Percentiles rank a stretch among this genome's conserved stretches.
These are phyloP conservation scores for Meandrusa payeni DNA, from an alignment of 2,888 invertebrate genomes.

Conservation along the genomic window DNA sequence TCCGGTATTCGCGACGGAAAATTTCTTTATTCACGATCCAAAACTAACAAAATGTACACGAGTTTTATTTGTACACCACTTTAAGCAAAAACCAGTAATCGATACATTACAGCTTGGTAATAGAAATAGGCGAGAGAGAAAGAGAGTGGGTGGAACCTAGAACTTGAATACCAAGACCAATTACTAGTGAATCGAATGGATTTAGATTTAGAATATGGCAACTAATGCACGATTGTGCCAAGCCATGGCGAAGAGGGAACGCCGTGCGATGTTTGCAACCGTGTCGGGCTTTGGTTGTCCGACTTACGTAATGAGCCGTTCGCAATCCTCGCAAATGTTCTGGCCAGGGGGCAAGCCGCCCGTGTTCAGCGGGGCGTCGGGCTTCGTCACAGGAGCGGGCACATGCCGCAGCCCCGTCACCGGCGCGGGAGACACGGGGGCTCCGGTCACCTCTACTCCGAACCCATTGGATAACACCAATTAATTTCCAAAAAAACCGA, in stretches of 20 bases:
- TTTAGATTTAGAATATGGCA: neutral
- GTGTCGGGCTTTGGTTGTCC: conserved; percentile 83
- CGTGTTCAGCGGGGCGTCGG: conserved; percentile 82
- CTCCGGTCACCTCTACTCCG: conserved; percentile 51
- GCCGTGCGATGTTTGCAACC: conserved; percentile 78
- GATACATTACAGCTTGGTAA: too few species aligned
- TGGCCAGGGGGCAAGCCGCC: conserved; percentile 91
- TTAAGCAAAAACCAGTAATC: too few species aligned
- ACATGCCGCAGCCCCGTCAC: conserved; percentile 85
- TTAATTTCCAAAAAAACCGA: conserved; percentile 6
- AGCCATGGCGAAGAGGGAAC: conserved; percentile 2
- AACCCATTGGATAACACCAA: conserved; percentile 37
- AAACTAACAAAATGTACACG: too few species aligned
- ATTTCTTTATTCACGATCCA: too few species aligned
- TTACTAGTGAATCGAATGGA: too few species aligned
- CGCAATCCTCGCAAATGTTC: conserved; percentile 98
- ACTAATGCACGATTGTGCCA: neutral
- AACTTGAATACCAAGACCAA: too few species aligned
- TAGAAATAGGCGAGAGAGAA: too few species aligned
- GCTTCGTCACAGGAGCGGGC: conserved; percentile 85
- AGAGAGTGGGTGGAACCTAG: too few species aligned
- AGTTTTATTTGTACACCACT: too few species aligned
- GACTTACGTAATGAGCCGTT: conserved; percentile 98
- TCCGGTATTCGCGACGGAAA: too few species aligned
- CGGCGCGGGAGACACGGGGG: conserved; percentile 63